Evolutionary conservation across 2,888 invertebrate species (phyloP), one percentile per base, ranked within the genome.

Genomic region (Caenorhabditis macrosperma): DNA sequence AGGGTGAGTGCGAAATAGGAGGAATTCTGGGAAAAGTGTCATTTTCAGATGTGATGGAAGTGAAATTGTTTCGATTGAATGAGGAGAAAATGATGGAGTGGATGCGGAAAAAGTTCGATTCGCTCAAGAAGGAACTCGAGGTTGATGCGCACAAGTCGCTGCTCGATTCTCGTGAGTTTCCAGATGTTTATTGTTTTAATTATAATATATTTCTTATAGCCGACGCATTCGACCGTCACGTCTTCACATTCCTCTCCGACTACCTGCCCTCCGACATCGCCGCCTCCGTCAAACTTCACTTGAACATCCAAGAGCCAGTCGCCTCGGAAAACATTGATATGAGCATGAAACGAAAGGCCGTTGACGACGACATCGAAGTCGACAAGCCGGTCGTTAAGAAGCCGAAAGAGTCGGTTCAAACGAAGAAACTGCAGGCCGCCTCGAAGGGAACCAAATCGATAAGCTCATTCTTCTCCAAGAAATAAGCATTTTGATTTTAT

Each of bases 371-470:
- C 5, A 74, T 20, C 22, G 76, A 76, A 38, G 10, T 9, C 2
- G 30, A 57, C 26, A 60, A 80, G 50, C 80, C 80, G 2, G 66
- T 54, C 12, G 72, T 55, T 17, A 80, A 80, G 75, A 83, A 84
- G 46, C 50, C 81, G 24, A 78, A 64, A 33, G 84, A 85, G 48
- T 79, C 85, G 17, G 71, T 78, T 6, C 78, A 83, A 15, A 66
- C 81, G 72, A 88, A 88, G 80, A 82, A 84, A 44, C 61, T 88
- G 59, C 78, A 84, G 52, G 77, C 81, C 22, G 88, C 88, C 12
- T 85, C 86, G 48, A 88, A 88, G 69, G 87, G 87, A 41, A 87
- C 88, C 22, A 86, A 84, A 54, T 81, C 77, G 48, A 83, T 88
- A 38, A 68, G 77, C 44, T 74, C 77, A 33, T 88, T 88, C 72